Evolutionary conservation across 92 coral and sea anemone genomes (phyloP).

Genomic region (Zoanthus sansibaricus): DNA sequence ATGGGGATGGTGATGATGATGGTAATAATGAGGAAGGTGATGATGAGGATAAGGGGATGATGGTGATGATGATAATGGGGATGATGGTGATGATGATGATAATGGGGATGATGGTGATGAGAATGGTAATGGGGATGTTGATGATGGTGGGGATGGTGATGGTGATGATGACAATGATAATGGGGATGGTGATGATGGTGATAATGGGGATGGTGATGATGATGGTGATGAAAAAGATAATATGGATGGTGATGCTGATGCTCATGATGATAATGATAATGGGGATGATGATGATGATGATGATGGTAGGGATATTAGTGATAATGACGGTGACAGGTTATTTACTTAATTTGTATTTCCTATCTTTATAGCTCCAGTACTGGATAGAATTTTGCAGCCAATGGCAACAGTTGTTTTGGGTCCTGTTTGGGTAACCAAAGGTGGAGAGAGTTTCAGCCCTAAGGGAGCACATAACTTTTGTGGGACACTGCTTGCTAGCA

Average conservation of each 20-base stretch:
- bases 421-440: conserved; percentile 93
- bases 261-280: background rate
- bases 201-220: background rate
- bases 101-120: background rate
- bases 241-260: background rate
- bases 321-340: background rate
- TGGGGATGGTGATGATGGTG: background rate
- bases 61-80: background rate
- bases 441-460: conserved; percentile 93
- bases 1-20: too few relatives aligned
- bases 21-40: too few relatives aligned
- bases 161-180: background rate
- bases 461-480: conserved; percentile 92
- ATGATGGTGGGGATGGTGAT: background rate
- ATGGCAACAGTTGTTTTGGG: conserved; percentile 83
- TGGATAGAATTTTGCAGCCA: conserved; percentile 90
- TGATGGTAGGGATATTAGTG: background rate
- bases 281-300: background rate
- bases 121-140: background rate
- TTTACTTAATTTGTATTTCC: background rate
- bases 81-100: background rate
- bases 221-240: background rate
- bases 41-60: background rate
- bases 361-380: conserved; percentile 75
- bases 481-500: conserved; percentile 69